These are phyloP conservation scores for Tachysurus vachellii DNA, from an alignment of 2,113 vertebrate genomes.

Conservation along the genomic window DNA sequence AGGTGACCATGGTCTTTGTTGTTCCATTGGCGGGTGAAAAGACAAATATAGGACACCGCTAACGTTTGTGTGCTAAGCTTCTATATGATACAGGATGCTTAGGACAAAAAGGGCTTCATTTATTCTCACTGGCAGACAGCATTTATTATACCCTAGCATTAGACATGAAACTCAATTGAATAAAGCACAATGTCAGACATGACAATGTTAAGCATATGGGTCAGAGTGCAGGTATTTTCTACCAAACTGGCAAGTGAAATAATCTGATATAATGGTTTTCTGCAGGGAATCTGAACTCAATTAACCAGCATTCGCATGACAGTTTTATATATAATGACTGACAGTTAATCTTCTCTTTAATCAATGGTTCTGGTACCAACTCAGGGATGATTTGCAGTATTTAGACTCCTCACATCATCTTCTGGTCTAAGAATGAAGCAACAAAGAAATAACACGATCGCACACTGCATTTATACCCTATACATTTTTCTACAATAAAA, in stretches of 20 bases:
- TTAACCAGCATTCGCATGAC: background rate
- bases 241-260: slow-evolving; percentile 1
- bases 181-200: background rate
- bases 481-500: slow-evolving; percentile 57
- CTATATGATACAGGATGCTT: slow-evolving; percentile 26
- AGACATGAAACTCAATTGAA: slow-evolving; percentile 10
- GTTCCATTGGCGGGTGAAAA: background rate
- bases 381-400: background rate
- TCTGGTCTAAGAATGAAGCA: background rate
- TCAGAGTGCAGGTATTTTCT: background rate
- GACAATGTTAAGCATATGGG: background rate
- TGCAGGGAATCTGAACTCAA: background rate
- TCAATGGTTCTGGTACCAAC: background rate
- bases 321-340: background rate
- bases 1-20: background rate
- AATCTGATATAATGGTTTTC: background rate
- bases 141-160: slow-evolving; percentile 15
- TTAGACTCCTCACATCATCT: background rate
- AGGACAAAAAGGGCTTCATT: slow-evolving; percentile 33
- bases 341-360: background rate
- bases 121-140: slow-evolving; percentile 36
- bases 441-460: background rate
- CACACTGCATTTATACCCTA: background rate
- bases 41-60: slow-evolving; percentile 42
- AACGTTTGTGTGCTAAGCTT: slow-evolving; percentile 15